Evolutionary conservation across 1,140 invertebrate species (phyloP), one percentile per base, ranked within the genome.

Genomic region (Danaus melanippus): DNA sequence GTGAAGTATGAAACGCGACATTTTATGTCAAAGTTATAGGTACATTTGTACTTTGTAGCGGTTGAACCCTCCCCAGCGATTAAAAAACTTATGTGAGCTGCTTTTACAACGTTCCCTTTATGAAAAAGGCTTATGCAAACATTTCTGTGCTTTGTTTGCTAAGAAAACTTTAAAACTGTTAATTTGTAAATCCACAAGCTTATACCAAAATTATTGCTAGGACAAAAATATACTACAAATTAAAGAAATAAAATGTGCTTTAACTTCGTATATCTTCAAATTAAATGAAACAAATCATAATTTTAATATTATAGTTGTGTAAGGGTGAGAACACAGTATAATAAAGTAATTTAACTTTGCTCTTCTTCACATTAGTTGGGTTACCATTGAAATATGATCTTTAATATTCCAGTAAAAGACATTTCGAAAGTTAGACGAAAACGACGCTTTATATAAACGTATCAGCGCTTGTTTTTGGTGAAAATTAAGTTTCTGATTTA

Each of bases 1-100:
- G 58, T 69, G 63, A 75, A 75, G 69, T 71, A 76, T 79, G 62
- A 60, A 66, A 66, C 21, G 21, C 21, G 56, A 56, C 43, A 42
- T 58, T 62, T 60, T 47, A 46, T 43, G 45, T 42, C 56, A 11
- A 55, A 58, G 42, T 62, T 58, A 58, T 65, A 56, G 57, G 62
- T 47, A 64, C 62, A 60, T 57, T 56, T 57, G 54, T 55, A 42
- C 41, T 53, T 40, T 58, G 50, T 40, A 57, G 47, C 48, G 44
- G 46, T 47, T 39, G 45, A 58, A 52, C 53, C 50, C 62, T 58
- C 53, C 53, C 46, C 10, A 52, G 55, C 53, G 50, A 53, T 64
- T 60, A 56, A 56, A 64, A 64, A 64, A 64, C 53, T 59, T 64
- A 59, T 53, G 53, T 48, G 50, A 53, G 52, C 47, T 53, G 42